Base-by-base conservation (phyloP, 2,888 invertebrate genomes). In the Autographa pulchrina region DNA sequence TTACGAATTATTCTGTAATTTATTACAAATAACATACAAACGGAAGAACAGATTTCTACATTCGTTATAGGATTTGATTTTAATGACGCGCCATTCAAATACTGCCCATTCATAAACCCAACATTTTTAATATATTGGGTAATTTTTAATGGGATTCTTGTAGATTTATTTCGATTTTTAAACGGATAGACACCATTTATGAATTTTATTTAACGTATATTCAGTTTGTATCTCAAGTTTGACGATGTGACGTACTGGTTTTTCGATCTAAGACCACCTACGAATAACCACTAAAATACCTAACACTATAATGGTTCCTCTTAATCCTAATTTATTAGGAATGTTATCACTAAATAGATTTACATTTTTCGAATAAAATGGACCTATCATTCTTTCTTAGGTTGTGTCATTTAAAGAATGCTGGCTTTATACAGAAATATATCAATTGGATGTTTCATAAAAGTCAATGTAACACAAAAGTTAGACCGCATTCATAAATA, bases 1-100 rank as follows among this genome's bases (percentile, higher is more conserved):
- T 86, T 86, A 86, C 90, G 93, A 94, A 94, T 94, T 93, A 95
- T 94, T 91, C 85, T 87, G 84, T 94, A 93, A 95, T 95, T 95
- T 96, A 95, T 96, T 94, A 96, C 95, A 93, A 95, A 96, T 95
- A 94, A 93, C 92, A 91, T 89, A 83, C 79, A 85, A 84, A 84
- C 83, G 80, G 86, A 25, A 25, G 25, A 25, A 25, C 25, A 25
- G 25, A 25, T 81, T 85, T 79, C 77, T 86, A 89, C 90, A 93
- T 93, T 93, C 89, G 90, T 94, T 91, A 92, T 78, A 83, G 91
- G 92, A 92, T 94, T 94, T 92, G 86, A 89, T 92, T 93, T 94
- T 94, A 93, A 94, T 93, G 93, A 91, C 76, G 80, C 62, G 62
- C 83, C 85, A 87, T 89, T 90, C 78, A 87, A 72, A 20, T 77